Evolutionary conservation across 1,140 invertebrate genomes (phyloP).

Genomic region (Musca domestica): DNA sequence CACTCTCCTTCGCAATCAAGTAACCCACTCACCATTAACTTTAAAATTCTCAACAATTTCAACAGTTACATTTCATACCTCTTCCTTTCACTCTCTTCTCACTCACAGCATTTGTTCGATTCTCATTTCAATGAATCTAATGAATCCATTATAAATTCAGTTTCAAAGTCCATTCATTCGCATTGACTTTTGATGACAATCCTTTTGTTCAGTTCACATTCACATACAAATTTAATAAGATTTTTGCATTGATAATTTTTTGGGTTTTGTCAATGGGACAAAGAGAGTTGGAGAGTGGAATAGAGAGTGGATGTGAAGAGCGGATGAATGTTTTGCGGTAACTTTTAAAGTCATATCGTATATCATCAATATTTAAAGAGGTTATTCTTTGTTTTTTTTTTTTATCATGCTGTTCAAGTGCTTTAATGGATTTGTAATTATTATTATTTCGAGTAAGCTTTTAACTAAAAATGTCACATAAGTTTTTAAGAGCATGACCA

Average conservation of each 20-base stretch:
- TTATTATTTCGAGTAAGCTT: too few species aligned
- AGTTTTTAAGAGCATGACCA: too few species aligned
- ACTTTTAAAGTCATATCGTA: slow-evolving; percentile 21
- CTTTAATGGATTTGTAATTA: too few species aligned
- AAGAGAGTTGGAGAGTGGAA: too few species aligned
- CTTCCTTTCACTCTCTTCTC: too few species aligned
- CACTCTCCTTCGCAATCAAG: background rate
- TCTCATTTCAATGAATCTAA: background rate
- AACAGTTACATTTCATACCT: too few species aligned
- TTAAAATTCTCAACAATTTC: background rate
- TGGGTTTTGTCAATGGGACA: background rate
- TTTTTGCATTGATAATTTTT: background rate
- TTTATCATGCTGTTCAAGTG: too few species aligned
- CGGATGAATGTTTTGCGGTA: background rate
- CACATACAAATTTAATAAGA: background rate
- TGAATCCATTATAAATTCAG: slow-evolving; percentile 15
- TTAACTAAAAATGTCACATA: too few species aligned
- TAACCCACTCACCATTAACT: background rate
- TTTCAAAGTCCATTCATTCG: slow-evolving; percentile 12
- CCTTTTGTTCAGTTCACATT: slow-evolving; percentile 11
- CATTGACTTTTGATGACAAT: slow-evolving; percentile 24
- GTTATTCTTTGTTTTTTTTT: too few species aligned
- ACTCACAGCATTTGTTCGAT: too few species aligned
- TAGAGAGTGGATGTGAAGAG: background rate
- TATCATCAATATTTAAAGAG: background rate